These are phyloP conservation scores for Calliscelio sp. DNA, from an alignment of 2,888 invertebrate species.

Conservation along the genomic window DNA sequence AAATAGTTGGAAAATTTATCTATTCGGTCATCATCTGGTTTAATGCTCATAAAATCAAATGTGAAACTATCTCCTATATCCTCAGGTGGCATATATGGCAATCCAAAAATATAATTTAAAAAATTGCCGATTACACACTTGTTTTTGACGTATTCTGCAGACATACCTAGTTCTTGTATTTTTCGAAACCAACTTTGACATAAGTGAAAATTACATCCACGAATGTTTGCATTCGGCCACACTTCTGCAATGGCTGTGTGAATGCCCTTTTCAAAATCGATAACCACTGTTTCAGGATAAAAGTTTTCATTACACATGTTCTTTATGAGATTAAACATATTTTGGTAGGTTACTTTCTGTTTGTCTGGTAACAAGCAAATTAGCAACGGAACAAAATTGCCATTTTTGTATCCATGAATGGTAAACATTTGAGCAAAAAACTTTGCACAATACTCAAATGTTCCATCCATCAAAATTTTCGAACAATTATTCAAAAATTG, in stretches of 20 bases:
- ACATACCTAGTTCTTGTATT: conserved; percentile 12
- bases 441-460: conserved; percentile 37
- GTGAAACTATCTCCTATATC: conserved; percentile 11
- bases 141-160: neutral
- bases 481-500: neutral
- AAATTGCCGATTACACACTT: neutral
- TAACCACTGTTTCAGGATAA: neutral
- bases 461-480: conserved; percentile 24
- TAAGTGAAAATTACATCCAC: conserved; percentile 30
- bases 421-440: conserved; percentile 32
- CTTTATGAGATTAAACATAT: conserved; percentile 4
- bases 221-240: neutral
- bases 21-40: conserved; percentile 1
- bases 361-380: conserved; percentile 42
- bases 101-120: conserved; percentile 4
- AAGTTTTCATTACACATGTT: neutral
- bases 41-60: conserved; percentile 4
- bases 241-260: neutral
- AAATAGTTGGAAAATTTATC: neutral
- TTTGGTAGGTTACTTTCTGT: neutral
- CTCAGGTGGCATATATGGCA: neutral
- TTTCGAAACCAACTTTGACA: conserved; percentile 36
- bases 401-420: conserved; percentile 27
- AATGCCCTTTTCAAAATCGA: conserved; percentile 37
- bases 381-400: neutral